Conservation (phyloP, 2,797 vertebrate species). For the Ciconia nigra region DNA sequence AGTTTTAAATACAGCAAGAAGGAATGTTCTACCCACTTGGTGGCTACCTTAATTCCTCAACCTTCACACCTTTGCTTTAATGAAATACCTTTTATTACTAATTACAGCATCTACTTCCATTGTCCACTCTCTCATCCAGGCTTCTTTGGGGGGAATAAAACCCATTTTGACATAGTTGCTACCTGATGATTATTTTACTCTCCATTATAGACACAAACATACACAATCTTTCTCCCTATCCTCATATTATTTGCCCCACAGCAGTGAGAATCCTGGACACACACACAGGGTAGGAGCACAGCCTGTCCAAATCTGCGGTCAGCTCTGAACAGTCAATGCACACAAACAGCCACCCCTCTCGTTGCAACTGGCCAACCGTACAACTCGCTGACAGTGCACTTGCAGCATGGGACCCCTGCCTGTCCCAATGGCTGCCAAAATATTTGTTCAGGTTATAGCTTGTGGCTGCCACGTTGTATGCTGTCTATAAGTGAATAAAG, state of each 20-base stretch:
- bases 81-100: neutral
- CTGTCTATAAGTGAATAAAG: neutral
- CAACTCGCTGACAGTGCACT: neutral
- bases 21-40: neutral
- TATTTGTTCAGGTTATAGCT: neutral
- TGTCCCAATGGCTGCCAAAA: neutral
- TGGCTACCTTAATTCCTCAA: neutral
- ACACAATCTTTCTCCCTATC: neutral
- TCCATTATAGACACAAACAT: neutral
- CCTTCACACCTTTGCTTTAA: neutral
- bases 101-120: neutral
- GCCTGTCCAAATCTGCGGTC: neutral
- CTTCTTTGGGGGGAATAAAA: neutral
- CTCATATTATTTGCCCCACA: neutral
- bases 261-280: rapidly evolving
- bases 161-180: neutral
- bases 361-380: rapidly evolving
- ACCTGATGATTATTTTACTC: neutral
- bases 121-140: neutral
- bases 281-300: rapidly evolving
- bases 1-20: neutral
- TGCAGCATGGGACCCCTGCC: neutral
- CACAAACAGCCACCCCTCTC: neutral
- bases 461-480: neutral
- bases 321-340: neutral